phyloP scores from a whole-genome alignment of 2,113 vertebrate genomes.

The Microcebus tavaratra region DNA sequence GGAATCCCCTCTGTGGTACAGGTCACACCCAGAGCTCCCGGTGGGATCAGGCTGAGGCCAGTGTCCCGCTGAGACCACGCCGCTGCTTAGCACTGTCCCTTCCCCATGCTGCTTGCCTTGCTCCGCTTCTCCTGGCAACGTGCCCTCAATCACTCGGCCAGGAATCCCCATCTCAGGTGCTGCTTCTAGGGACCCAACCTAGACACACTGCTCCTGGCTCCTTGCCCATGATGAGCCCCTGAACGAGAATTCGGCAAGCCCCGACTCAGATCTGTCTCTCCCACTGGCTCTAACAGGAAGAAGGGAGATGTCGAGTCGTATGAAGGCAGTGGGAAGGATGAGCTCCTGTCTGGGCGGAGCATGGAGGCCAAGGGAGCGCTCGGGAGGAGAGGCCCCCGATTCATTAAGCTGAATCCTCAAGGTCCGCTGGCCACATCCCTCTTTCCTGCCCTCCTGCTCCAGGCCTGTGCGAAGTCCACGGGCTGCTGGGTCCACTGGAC shows the following conservation, averaged over 20 bases:
- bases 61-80: neutral
- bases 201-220: neutral
- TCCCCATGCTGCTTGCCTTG: no score
- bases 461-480: conserved; percentile 51
- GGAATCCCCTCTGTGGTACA: neutral
- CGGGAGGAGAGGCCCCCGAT: neutral
- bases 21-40: neutral
- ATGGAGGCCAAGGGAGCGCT: neutral
- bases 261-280: neutral
- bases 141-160: neutral
- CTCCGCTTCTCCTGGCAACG: neutral
- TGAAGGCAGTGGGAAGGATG: neutral
- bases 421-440: neutral
- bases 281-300: neutral
- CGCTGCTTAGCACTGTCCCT: neutral
- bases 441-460: neutral
- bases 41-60: neutral
- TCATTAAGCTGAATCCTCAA: neutral
- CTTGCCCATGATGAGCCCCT: rapidly evolving
- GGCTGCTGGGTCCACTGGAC: neutral
- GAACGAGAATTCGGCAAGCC: neutral
- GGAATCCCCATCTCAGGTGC: neutral
- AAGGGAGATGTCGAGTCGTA: neutral
- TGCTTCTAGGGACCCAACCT: neutral
- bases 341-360: neutral